These are phyloP conservation scores for Hemaris fuciformis DNA, from an alignment of 2,888 invertebrate genomes.

Conservation along the genomic window DNA sequence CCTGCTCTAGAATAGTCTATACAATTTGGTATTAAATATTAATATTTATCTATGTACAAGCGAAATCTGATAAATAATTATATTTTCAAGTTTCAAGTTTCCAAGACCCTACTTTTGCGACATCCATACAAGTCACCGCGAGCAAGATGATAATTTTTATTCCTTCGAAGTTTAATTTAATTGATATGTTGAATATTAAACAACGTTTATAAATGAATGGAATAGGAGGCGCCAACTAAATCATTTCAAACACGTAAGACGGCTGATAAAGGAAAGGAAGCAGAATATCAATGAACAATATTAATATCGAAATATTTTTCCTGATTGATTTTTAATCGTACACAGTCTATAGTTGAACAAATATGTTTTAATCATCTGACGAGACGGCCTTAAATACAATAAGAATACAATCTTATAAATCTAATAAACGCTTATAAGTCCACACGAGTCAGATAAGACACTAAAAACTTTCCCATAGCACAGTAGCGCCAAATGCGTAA, in stretches of 20 bases:
- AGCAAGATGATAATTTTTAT: no score
- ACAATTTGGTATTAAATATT: no score
- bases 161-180: no score
- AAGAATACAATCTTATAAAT: conserved; percentile 22
- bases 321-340: neutral
- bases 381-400: neutral
- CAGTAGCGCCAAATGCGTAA: conserved; percentile 64
- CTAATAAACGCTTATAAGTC: conserved; percentile 42
- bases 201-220: no score
- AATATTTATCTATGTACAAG: no score
- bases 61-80: no score
- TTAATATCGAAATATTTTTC: neutral
- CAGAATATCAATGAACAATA: neutral
- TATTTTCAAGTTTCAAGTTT: no score
- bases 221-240: neutral
- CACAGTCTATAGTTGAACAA: no score
- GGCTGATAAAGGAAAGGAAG: neutral
- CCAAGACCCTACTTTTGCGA: no score
- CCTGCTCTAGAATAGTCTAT: neutral
- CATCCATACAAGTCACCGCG: no score
- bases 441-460: conserved; percentile 51
- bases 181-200: no score
- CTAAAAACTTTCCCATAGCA: conserved; percentile 51
- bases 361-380: neutral
- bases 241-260: neutral